phyloP scores from a whole-genome alignment of 1,140 invertebrate genomes.

The Branchinecta lynchi region DNA sequence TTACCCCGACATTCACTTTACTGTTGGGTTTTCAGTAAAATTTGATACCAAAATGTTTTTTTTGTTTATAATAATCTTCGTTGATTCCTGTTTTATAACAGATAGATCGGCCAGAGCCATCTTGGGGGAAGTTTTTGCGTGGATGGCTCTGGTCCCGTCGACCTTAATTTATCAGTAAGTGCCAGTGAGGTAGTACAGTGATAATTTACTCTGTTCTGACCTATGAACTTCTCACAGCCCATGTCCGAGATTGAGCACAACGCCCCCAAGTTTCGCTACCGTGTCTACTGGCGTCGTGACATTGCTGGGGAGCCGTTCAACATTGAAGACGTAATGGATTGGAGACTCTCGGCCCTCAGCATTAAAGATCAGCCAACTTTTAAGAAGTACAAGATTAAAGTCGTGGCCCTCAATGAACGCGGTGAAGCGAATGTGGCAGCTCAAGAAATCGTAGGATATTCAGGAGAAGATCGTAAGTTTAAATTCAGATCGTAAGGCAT shows the following conservation, averaged over 20 bases:
- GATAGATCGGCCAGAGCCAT: too few species aligned
- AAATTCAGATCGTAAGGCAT: too few species aligned
- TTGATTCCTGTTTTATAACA: too few species aligned
- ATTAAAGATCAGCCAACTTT: slow-evolving; percentile 81
- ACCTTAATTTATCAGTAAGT: too few species aligned
- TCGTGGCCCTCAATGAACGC: slow-evolving; percentile 73
- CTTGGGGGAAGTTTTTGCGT: too few species aligned
- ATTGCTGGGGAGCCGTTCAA: slow-evolving; percentile 55
- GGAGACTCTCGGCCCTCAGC: slow-evolving; percentile 45
- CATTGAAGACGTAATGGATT: slow-evolving; percentile 55
- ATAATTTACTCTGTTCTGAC: too few species aligned
- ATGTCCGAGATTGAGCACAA: slow-evolving; percentile 96
- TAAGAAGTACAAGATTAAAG: slow-evolving; percentile 75
- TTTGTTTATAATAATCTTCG: too few species aligned
- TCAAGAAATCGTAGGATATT: slow-evolving; percentile 69
- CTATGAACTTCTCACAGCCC: slow-evolving; percentile 35
- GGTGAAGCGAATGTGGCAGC: slow-evolving; percentile 73
- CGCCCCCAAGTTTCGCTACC: slow-evolving; percentile 79
- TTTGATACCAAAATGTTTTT: too few species aligned
- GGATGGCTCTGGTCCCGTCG: too few species aligned
- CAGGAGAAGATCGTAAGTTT: slow-evolving; percentile 68
- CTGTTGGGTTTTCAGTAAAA: too few species aligned
- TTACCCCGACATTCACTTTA: too few species aligned
- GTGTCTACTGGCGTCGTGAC: slow-evolving; percentile 68
- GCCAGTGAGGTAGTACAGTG: too few species aligned